Evolutionary conservation across 2,888 invertebrate species (phyloP), one percentile per base, ranked within the genome.

Genomic region (Protonemura montana): DNA sequence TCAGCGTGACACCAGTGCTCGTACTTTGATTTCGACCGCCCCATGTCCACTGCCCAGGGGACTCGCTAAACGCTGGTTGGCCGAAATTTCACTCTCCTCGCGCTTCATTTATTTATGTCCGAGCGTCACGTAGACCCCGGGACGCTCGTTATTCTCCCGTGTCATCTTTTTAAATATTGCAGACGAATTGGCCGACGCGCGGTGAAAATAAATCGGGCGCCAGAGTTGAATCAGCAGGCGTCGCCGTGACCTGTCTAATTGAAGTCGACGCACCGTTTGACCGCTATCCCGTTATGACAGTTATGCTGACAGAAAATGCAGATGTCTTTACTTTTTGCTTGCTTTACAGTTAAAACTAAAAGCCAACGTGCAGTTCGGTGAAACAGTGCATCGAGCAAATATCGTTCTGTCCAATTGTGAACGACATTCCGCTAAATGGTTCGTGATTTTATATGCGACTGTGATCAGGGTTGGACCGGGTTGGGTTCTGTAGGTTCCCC

Each of bases 101-200:
- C 77, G 86, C 77, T 35, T 86, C 86, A 83, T 82, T 86, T 86
- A 86, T 86, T 86, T 82, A 86, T 84, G 27, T 82, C 76, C 59
- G 84, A 7, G 28, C 29, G 84, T 76, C 84, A 76, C 84, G 25
- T 3, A 6, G 81, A 21, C 28, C 59, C 27, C 76, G 16, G 76
- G 42, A n/a, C 82, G 84, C 27, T 76, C 84, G 84, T 84, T 84
- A 84, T 76, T 84, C 84, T 84, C 28, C 28, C 76, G 59, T 76
- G 84, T 76, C 84, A 29, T 76, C 84, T 84, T 84, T 59, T 76
- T 59, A 84, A 84, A 59, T 84, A 59, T 84, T 27, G 84, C 84
- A 59, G 42, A 59, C 84, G 84, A 84, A 76, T 84, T 27, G 27
- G 26, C 59, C 84, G 84, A 76, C 59, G 35, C 35, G 3, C 35